Percentiles rank a stretch among this genome's conserved stretches.
These are phyloP conservation scores for Magallana angulata DNA, from an alignment of 1,140 invertebrate genomes.

Conservation along the genomic window DNA sequence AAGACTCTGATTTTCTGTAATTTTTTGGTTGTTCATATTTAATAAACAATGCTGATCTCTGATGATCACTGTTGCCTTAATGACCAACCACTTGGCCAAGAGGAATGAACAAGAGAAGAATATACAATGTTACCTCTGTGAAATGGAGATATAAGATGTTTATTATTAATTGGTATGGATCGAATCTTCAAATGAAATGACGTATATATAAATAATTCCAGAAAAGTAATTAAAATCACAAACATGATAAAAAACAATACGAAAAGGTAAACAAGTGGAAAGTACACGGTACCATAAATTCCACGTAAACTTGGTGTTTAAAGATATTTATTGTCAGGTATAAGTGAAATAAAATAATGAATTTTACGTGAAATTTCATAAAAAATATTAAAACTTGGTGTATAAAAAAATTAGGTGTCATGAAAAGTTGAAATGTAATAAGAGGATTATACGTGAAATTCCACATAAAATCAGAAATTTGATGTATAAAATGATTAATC, in stretches of 20 bases:
- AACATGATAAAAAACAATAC: background rate
- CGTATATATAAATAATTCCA: background rate
- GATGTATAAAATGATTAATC: background rate
- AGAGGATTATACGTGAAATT: background rate
- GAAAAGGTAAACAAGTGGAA: background rate
- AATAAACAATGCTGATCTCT: constrained; percentile 1
- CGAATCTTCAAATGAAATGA: background rate
- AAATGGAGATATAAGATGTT: background rate
- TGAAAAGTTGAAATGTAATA: constrained; percentile 3
- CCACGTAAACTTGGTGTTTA: background rate
- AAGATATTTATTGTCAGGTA: background rate
- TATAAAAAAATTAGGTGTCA: background rate
- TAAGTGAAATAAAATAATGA: background rate
- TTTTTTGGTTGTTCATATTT: background rate
- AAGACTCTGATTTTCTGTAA: background rate
- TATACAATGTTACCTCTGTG: background rate
- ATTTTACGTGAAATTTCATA: constrained; percentile 1
- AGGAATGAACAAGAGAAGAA: background rate
- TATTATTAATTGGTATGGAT: background rate
- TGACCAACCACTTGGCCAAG: background rate
- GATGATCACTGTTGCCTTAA: background rate
- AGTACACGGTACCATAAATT: background rate
- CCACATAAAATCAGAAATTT: background rate
- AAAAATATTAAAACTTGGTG: background rate
- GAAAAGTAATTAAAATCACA: background rate